These are phyloP conservation scores for Mizuhopecten yessoensis DNA, from an alignment of 1,140 invertebrate species.

Conservation along the genomic window DNA sequence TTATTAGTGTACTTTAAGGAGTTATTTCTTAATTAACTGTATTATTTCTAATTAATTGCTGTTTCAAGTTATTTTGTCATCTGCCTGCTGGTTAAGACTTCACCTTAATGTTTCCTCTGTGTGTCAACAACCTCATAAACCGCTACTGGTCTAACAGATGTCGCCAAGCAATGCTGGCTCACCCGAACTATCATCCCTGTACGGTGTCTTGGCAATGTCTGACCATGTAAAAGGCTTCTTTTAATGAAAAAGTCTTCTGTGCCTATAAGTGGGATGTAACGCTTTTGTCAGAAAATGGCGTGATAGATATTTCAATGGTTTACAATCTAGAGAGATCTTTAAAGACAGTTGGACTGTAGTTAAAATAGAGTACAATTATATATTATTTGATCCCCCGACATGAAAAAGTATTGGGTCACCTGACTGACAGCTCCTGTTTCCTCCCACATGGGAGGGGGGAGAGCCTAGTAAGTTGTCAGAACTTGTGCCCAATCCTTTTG, in stretches of 20 bases:
- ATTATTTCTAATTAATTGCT: conserved; percentile 23
- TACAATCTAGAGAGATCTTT: too few species aligned
- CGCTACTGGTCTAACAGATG: background rate
- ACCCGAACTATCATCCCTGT: background rate
- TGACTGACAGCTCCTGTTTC: too few species aligned
- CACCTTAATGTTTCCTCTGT: background rate
- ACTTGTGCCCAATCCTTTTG: too few species aligned
- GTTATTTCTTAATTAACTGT: background rate
- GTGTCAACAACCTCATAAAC: background rate
- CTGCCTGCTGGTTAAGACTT: background rate
- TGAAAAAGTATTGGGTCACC: too few species aligned
- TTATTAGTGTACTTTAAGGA: background rate
- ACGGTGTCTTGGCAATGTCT: background rate
- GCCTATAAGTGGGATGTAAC: background rate
- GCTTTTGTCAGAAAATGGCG: background rate
- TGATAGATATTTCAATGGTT: too few species aligned
- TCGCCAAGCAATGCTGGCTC: background rate
- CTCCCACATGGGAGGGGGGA: too few species aligned
- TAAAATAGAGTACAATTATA: too few species aligned
- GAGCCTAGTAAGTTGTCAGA: too few species aligned
- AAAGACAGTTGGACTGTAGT: too few species aligned
- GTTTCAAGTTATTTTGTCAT: background rate
- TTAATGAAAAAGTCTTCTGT: conserved; percentile 29
- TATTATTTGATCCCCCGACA: too few species aligned
- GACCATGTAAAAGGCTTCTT: background rate